Conservation (phyloP, 2,888 invertebrate genomes). For the Dioctria rufipes region DNA sequence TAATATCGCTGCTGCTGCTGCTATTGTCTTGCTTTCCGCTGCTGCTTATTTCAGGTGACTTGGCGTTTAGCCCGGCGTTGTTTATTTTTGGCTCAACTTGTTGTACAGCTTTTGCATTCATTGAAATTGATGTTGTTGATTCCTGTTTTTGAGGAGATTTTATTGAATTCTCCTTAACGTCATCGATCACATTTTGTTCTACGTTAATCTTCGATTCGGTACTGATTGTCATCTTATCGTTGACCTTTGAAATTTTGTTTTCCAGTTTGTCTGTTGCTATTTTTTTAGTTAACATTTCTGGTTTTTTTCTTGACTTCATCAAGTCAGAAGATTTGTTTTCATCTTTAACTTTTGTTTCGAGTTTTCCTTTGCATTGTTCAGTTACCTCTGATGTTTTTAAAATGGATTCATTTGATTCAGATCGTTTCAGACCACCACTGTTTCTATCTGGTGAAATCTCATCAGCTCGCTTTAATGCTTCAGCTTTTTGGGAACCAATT, state of each 20-base stretch:
- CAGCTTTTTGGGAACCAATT: slow-evolving; percentile 58
- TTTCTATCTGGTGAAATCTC: slow-evolving; percentile 55
- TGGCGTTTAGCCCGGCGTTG: slow-evolving; percentile 67
- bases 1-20: slow-evolving; percentile 41
- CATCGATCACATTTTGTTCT: slow-evolving; percentile 33
- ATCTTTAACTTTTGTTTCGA: not conserved
- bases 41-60: slow-evolving; percentile 67
- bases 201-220: no score
- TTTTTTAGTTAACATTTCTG: slow-evolving; percentile 37
- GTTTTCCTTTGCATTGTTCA: slow-evolving; percentile 41
- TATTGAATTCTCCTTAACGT: not conserved
- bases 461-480: slow-evolving; percentile 61
- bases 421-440: slow-evolving; percentile 46
- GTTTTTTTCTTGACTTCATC: slow-evolving; percentile 3
- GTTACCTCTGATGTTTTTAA: slow-evolving; percentile 8
- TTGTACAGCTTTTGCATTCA: slow-evolving; percentile 42
- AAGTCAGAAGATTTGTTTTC: no score
- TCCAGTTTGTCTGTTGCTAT: not conserved
- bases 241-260: slow-evolving; percentile 20
- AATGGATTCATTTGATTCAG: slow-evolving; percentile 61
- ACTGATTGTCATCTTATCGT: not conserved
- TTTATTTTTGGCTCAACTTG: slow-evolving; percentile 68
- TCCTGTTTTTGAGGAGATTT: slow-evolving; percentile 54
- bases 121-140: slow-evolving; percentile 58
- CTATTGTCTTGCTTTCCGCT: slow-evolving; percentile 56